Percentiles rank a stretch among this genome's conserved stretches.
phyloP scores from a whole-genome alignment of 2,888 invertebrate genomes.

The Acanthosepion lycidas region DNA sequence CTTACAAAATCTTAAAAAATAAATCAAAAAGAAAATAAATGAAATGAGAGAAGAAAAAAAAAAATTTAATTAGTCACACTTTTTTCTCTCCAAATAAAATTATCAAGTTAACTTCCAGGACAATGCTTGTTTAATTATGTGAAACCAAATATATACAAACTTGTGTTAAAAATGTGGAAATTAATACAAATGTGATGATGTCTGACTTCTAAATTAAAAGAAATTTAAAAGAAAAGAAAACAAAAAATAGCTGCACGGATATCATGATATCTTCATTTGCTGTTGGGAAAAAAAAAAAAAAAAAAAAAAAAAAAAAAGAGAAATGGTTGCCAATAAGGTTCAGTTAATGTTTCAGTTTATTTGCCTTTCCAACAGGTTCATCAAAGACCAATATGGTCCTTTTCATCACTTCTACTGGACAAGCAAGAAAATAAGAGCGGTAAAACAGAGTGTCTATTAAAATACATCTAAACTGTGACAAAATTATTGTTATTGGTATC shows the following conservation, averaged over 20 bases:
- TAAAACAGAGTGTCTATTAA: not conserved
- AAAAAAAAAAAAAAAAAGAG: not conserved
- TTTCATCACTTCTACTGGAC: constrained; percentile 20
- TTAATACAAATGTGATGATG: not conserved
- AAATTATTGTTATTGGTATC: not conserved
- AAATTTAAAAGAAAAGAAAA: not conserved
- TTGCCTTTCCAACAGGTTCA: not conserved
- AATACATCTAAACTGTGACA: not conserved
- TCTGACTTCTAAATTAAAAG: not conserved
- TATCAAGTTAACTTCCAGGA: not conserved
- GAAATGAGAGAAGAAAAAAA: not conserved
- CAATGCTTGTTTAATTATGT: not conserved
- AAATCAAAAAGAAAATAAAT: not conserved
- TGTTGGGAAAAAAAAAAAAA: not conserved
- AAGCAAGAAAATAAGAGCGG: not conserved
- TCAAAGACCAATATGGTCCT: not conserved
- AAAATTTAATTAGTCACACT: not conserved
- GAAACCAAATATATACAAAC: constrained; percentile 33
- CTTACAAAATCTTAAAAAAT: not conserved
- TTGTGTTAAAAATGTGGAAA: not conserved
- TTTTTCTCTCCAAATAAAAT: not conserved
- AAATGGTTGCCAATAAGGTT: constrained; percentile 33
- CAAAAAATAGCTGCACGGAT: not conserved
- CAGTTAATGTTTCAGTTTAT: not conserved
- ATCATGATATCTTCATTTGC: not conserved